Evolutionary conservation across 2,113 vertebrate species (phyloP), one percentile per base, ranked within the genome.

Genomic region (Blennius ocellaris): DNA sequence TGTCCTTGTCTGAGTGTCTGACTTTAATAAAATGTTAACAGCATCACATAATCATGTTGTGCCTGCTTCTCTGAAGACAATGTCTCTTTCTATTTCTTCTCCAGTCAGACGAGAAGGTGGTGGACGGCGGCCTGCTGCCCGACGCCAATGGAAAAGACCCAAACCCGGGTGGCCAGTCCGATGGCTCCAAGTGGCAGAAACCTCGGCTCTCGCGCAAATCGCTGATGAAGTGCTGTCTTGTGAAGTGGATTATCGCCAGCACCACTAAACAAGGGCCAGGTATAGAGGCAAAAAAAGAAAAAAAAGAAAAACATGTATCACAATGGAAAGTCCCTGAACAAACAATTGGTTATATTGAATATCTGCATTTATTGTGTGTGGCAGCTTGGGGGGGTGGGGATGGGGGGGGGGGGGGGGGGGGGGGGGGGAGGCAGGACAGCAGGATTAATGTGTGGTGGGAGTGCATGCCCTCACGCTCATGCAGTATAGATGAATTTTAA

Each of bases 171-270:
- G 82, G 64, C 45, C 94, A 89, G 89, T 92, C 91, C 6, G 94
- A 95, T 6, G 89, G 88, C 2, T 79, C 89, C 78, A 96, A 95
- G 69, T 96, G 95, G 94, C 93, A 95, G 90, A 93, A 77, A 82
- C 95, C 93, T 0, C 81, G 93, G 6, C 78, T 96, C 55, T 86
- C 93, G 1, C 93, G 94, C 54, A 94, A 95, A 87, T 94, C 95
- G 0, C 90, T 97, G 77, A 95, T 95, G 96, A 94, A 93, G 39
- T 97, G 96, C 60, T 97, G 96, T 58, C 90, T 96, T 40, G 94
- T 96, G 70, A 96, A 95, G 86, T 96, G 96, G 95, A 95, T 97
- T 78, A 94, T 97, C 40, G 95, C 94, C 67, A 96, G 94, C 2
- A 82, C 94, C 0, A 90, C 92, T 0, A 92, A 95, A 0, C 95